These are phyloP conservation scores for Theristus sp. DNA, from an alignment of 2,888 invertebrate genomes.

Conservation along the genomic window DNA sequence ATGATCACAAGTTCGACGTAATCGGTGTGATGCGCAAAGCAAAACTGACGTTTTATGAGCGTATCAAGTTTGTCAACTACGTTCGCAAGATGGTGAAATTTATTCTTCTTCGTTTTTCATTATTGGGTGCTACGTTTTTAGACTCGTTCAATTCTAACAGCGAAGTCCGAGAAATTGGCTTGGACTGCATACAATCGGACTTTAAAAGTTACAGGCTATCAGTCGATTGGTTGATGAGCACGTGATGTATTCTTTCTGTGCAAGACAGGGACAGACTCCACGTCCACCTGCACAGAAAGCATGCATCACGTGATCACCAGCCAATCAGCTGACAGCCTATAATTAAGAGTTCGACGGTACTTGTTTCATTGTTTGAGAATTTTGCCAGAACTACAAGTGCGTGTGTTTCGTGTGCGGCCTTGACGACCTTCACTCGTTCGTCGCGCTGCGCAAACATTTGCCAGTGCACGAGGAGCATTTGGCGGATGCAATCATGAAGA, in stretches of 20 bases:
- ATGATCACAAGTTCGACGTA: constrained; percentile 58
- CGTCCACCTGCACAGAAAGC: too few relatives aligned
- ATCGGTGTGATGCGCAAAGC: constrained; percentile 38
- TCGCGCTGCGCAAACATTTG: constrained; percentile 50
- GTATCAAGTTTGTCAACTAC: constrained; percentile 69
- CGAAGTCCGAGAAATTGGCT: too few relatives aligned
- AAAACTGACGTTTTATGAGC: constrained; percentile 36
- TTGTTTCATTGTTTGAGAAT: neutral
- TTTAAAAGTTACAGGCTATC: too few relatives aligned
- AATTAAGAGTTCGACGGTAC: too few relatives aligned
- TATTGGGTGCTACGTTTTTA: too few relatives aligned
- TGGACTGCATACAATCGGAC: too few relatives aligned
- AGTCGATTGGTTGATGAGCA: too few relatives aligned
- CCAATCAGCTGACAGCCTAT: too few relatives aligned
- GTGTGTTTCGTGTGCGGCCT: constrained; percentile 53
- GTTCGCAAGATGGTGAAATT: constrained; percentile 49
- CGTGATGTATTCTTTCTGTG: too few relatives aligned
- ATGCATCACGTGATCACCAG: too few relatives aligned
- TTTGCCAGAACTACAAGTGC: constrained; percentile 41
- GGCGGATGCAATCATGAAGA: neutral
- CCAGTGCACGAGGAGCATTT: constrained; percentile 44
- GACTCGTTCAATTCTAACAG: too few relatives aligned
- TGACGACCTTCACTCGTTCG: constrained; percentile 41
- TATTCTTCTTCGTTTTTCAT: too few relatives aligned
- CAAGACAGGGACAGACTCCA: neutral